These are phyloP conservation scores for Morone chrysops DNA, from an alignment of 2,113 vertebrate genomes.

Conservation along the genomic window DNA sequence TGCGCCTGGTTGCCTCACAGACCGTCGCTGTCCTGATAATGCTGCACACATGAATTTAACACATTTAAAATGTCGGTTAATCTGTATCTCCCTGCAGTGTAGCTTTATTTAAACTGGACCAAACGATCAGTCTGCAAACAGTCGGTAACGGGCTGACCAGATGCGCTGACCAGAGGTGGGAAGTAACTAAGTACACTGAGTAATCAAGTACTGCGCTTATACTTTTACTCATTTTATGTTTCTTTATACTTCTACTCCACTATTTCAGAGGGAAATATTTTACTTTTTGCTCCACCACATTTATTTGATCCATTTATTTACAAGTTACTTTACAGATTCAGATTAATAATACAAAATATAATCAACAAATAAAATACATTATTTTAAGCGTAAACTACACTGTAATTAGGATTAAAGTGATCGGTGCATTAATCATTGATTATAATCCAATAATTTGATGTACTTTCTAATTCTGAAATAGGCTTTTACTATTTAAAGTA, in stretches of 20 bases:
- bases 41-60: not conserved
- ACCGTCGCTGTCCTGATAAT: not conserved
- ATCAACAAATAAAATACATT: not conserved
- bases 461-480: not conserved
- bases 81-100: not conserved
- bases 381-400: too few species aligned
- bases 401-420: too few species aligned
- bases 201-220: not conserved
- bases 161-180: not conserved
- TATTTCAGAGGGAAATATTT: not conserved
- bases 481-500: not conserved
- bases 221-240: not conserved
- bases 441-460: not conserved
- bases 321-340: not conserved
- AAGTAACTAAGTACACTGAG: not conserved
- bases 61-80: not conserved
- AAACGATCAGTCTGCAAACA: too few species aligned
- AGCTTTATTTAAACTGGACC: too few species aligned
- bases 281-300: not conserved
- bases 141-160: not conserved
- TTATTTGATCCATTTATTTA: not conserved
- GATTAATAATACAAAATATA: not conserved
- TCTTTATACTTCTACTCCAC: not conserved
- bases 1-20: not conserved
- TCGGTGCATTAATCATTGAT: not conserved